Percentiles rank a stretch among this genome's conserved stretches.
phyloP scores from a whole-genome alignment of 1,140 invertebrate species.

The Drosophila trapezifrons region DNA sequence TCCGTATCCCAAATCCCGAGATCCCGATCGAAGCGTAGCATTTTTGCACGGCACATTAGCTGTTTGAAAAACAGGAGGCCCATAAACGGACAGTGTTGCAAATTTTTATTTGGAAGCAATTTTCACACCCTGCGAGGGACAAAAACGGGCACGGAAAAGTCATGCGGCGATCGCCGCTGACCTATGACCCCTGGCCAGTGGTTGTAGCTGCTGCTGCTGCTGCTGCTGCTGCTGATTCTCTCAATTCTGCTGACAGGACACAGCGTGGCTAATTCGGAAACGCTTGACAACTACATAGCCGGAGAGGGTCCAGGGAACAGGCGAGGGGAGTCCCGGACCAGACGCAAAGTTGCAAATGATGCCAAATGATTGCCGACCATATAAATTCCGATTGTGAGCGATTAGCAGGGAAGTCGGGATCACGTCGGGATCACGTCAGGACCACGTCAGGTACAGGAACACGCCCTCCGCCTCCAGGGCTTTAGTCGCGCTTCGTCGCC shows the following conservation, averaged over 20 bases:
- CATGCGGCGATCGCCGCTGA: conserved; percentile 42
- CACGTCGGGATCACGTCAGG: conserved; percentile 13
- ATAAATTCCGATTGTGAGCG: conserved; percentile 79
- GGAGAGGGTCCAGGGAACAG: neutral
- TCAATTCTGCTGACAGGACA: conserved; percentile 65
- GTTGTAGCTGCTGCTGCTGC: conserved; percentile 25
- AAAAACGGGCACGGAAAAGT: conserved; percentile 37
- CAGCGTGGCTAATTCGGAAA: conserved; percentile 70
- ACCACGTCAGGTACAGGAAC: conserved; percentile 25
- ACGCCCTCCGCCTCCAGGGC: conserved; percentile 42
- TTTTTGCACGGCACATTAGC: conserved; percentile 74
- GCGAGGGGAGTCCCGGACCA: conserved; percentile 5
- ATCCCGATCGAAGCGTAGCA: conserved; percentile 56
- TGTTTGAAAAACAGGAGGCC: conserved; percentile 50
- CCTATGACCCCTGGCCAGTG: conserved; percentile 47
- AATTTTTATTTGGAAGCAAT: conserved; percentile 83
- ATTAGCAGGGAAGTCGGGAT: conserved; percentile 52
- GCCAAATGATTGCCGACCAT: conserved; percentile 81
- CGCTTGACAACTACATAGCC: conserved; percentile 70
- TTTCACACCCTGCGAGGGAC: conserved; percentile 71
- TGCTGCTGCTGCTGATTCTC: conserved; percentile 22
- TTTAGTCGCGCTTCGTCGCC: conserved; percentile 69
- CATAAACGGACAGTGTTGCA: conserved; percentile 69
- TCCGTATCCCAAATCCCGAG: conserved; percentile 8
- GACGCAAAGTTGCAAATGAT: conserved; percentile 72